Percentiles rank a stretch among this genome's conserved stretches.
phyloP scores from a whole-genome alignment of 2,113 vertebrate species.

The Ondatra zibethicus region DNA sequence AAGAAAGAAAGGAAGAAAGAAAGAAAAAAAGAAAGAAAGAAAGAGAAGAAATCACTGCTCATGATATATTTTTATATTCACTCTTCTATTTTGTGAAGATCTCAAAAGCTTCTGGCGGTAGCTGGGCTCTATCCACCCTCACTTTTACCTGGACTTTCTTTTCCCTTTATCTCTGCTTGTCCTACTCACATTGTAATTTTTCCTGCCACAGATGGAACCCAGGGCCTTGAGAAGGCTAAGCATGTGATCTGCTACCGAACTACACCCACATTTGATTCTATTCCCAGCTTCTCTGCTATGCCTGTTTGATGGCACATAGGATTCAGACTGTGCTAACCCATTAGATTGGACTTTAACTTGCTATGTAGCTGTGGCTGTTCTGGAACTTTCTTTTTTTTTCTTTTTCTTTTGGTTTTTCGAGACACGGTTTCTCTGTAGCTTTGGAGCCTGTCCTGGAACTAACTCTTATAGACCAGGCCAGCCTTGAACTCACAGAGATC shows the following conservation, averaged over 20 bases:
- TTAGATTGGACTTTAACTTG: background rate
- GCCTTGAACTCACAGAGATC: no score
- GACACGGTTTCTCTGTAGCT: no score
- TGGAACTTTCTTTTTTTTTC: background rate
- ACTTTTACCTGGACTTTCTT: background rate
- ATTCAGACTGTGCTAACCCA: background rate
- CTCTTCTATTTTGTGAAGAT: conserved; percentile 43
- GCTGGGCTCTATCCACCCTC: background rate
- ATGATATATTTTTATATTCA: background rate
- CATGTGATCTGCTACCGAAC: background rate
- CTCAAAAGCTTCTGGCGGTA: background rate
- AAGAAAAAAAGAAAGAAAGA: no score
- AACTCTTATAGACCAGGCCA: no score
- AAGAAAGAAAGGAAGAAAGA: no score
- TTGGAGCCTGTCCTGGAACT: no score
- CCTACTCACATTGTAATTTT: background rate
- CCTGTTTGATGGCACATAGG: background rate
- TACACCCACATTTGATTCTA: background rate
- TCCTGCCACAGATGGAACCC: background rate
- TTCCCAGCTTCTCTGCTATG: background rate
- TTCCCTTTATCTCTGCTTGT: conserved; percentile 20
- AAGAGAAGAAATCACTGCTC: background rate
- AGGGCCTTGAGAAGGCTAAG: background rate
- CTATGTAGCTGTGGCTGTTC: background rate
- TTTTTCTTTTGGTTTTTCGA: no score